These are phyloP conservation scores for Serilophus lunatus DNA, from an alignment of 2,113 vertebrate genomes.

Conservation along the genomic window DNA sequence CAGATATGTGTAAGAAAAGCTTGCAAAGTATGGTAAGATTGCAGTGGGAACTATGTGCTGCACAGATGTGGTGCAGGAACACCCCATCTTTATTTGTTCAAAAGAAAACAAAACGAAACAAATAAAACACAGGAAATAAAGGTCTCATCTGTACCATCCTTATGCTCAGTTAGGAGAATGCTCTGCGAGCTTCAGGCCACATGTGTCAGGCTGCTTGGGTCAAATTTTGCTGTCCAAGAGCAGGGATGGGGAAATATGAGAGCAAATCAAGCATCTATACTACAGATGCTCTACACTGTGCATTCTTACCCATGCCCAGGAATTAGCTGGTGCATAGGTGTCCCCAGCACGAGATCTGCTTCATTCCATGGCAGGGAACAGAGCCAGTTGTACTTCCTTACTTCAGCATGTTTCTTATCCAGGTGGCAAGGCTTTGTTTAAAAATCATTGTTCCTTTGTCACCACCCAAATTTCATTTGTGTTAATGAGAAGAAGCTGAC, in stretches of 20 bases:
- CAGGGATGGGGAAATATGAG: background rate
- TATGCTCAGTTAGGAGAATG: background rate
- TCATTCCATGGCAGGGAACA: background rate
- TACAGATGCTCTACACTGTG: background rate
- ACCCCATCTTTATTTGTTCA: background rate
- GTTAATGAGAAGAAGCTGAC: background rate
- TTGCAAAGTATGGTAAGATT: background rate
- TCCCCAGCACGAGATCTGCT: background rate
- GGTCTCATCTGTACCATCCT: background rate
- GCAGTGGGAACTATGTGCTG: background rate
- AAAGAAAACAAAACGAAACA: background rate
- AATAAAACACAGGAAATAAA: background rate
- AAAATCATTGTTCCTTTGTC: background rate
- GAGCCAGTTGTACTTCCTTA: background rate
- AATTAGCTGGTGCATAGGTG: fast-evolving
- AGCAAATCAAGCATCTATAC: background rate
- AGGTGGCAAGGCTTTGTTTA: background rate
- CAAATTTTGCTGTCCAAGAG: background rate
- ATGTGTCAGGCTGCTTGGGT: background rate
- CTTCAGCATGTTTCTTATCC: background rate
- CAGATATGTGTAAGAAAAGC: background rate
- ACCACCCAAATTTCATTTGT: background rate
- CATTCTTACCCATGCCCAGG: background rate
- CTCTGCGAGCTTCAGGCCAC: background rate
- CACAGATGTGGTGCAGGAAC: background rate